These are phyloP conservation scores for Syngnathus typhle DNA, from an alignment of 2,113 vertebrate species.

Conservation along the genomic window DNA sequence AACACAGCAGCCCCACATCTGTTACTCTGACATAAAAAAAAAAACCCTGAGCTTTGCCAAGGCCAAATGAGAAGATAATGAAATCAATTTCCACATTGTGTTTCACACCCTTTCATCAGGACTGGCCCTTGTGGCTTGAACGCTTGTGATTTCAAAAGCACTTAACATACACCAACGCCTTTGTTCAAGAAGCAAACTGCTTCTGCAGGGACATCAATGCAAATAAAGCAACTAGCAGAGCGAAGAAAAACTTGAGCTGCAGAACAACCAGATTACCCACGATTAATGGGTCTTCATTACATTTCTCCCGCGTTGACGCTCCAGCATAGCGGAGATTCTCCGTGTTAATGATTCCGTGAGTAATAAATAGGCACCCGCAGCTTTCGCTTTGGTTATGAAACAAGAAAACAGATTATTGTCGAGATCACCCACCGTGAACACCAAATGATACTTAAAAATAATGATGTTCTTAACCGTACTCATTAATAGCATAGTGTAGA, in stretches of 20 bases:
- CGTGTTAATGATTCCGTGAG: constrained; percentile 70
- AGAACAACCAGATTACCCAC: constrained; percentile 77
- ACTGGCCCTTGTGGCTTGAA: constrained; percentile 64
- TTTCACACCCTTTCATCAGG: constrained; percentile 77
- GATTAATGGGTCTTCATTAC: constrained; percentile 75
- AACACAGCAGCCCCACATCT: constrained; percentile 21
- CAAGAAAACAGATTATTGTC: constrained; percentile 76
- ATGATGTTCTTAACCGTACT: constrained; percentile 77
- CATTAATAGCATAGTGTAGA: constrained; percentile 71
- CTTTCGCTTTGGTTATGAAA: constrained; percentile 76
- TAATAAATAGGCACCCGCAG: constrained; percentile 73
- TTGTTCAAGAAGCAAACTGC: constrained; percentile 76
- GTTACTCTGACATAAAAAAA: constrained; percentile 49
- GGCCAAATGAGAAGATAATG: constrained; percentile 65
- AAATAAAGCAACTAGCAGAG: constrained; percentile 74
- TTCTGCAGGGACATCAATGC: constrained; percentile 75
- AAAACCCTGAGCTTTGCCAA: constrained; percentile 46
- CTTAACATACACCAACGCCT: constrained; percentile 76
- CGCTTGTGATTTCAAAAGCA: constrained; percentile 77
- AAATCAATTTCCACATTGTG: constrained; percentile 78
- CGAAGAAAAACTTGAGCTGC: constrained; percentile 72
- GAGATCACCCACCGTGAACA: constrained; percentile 76
- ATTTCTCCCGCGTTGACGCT: constrained; percentile 11
- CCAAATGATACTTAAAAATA: constrained; percentile 80
- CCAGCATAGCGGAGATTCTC: constrained; percentile 59